Evolutionary conservation across 2,888 invertebrate species (phyloP), one percentile per base, ranked within the genome.

Genomic region (Camponotus fellah): DNA sequence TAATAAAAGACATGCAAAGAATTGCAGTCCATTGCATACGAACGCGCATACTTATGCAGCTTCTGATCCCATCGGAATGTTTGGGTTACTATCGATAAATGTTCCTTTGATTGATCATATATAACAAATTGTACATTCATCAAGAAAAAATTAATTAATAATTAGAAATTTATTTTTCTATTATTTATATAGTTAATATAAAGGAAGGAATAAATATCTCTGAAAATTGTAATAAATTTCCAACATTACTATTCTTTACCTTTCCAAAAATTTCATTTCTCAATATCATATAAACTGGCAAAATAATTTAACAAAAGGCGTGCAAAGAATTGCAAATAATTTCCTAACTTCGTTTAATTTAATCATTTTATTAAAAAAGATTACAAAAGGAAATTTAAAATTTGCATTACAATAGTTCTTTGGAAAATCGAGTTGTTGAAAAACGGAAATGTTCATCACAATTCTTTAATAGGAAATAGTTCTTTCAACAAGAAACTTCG

Each of bases 391-490:
- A 46, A 43, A 14, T 68, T 26, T 68, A 3, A 68, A 69, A 37
- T 37, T 37, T 9, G 3, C n/a, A 5, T 32, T 32, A 68, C 2
- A 68, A 10, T 68, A 49, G n/a, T 10, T 46, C 2, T 46, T 66
- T 9, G 5, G n/a, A 14, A 46, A 64, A 49, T 0, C 5, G 17
- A 0, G 2, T 14, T 71, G 8, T 37, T 12, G 5, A 56, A 21
- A 14, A 71, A 8, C 34, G n/a, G 12, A 53, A n/a, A 14, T 8
- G n/a, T 6, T 21, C 62, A 66, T 46, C 21, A 65, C 53, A 85
- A 40, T 72, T 80, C 77, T 71, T 85, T 81, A 77, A 58, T 58
- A 49, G 17, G 17, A 64, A 43, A 34, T 21, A 21, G 37, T 21
- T 46, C 32, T 12, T 32, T 43, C 32, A 43, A 12, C 43, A 34